Base-by-base conservation (phyloP, 2,888 invertebrate genomes). In the Strigamia transsilvanica region DNA sequence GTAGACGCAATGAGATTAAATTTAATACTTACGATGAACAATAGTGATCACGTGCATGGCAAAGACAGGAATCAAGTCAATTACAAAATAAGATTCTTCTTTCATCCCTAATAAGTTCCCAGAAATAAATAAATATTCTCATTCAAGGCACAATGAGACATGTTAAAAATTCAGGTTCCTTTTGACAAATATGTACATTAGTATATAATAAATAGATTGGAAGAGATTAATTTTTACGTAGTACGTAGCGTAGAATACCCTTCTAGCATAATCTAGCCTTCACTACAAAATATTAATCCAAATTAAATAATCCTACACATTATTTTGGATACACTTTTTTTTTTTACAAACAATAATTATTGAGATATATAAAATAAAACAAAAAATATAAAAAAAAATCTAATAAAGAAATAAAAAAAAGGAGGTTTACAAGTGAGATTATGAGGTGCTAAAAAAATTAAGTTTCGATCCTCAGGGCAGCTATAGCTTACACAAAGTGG, bases 71-170 rank as follows among this genome's bases (percentile, higher is more conserved):
- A 73, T 12, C 32, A 73, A 73, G 73, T 73, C 73, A 27, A 73
- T 73, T 73, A 73, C 73, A 73, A 73, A 73, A 73, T 73, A 73
- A 73, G 32, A 73, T 73, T 73, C n/a, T 73, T 73, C 73, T 73
- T 21, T 61, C 61, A 12, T 73, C 73, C 73, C 73, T 73, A 73
- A 73, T 73, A 73, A 73, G 32, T 73, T 73, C 73, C 73, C 73
- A 66, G 73, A 73, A 73, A 27, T 73, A 73, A 73, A 27, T 73
- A 73, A 73, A 73, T 73, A 73, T 27, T 73, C 73, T 73, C 73
- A 73, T 73, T 27, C 73, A 73, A 73, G 73, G 73, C 73, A 73
- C 73, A 73, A 73, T 73, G 73, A 73, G 73, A 73, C 73, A 32
- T 32, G 73, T 73, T 73, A 73, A 73, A 73, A 73, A 73, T 73